These are phyloP conservation scores for Chrysochloris asiatica DNA, from an alignment of 2,113 vertebrate species.

Conservation along the genomic window DNA sequence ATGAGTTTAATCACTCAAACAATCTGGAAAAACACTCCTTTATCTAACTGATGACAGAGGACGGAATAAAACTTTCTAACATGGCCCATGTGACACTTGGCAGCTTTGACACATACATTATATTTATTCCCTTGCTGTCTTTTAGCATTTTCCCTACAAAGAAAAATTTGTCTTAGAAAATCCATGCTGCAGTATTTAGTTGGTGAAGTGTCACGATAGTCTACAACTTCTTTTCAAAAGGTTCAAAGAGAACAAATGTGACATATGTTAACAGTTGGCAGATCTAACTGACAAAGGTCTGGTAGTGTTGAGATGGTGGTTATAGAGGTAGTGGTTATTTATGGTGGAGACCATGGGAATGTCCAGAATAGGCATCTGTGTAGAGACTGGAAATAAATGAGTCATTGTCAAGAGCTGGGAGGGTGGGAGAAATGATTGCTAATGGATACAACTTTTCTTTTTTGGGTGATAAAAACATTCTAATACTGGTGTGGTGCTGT, in stretches of 20 bases:
- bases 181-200: not conserved
- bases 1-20: conserved; percentile 36
- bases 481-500: too few relatives aligned
- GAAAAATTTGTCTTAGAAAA: not conserved
- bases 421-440: not conserved
- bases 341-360: not conserved
- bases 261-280: not conserved
- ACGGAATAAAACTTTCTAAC: conserved; percentile 47
- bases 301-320: not conserved
- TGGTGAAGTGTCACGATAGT: not conserved
- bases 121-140: conserved; percentile 10
- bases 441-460: not conserved
- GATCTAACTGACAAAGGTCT: not conserved
- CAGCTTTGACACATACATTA: not conserved
- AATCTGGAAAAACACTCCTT: conserved; percentile 8
- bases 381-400: not conserved
- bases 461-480: not conserved
- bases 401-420: not conserved
- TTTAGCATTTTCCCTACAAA: not conserved
- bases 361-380: not conserved
- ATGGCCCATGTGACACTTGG: not conserved
- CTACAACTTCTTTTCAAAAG: not conserved
- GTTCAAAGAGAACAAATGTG: not conserved
- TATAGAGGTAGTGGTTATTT: not conserved
- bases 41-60: not conserved